Percentiles rank a stretch among this genome's conserved stretches.
These are phyloP conservation scores for Eubasilissa regina DNA, from an alignment of 1,140 invertebrate species.

Conservation along the genomic window DNA sequence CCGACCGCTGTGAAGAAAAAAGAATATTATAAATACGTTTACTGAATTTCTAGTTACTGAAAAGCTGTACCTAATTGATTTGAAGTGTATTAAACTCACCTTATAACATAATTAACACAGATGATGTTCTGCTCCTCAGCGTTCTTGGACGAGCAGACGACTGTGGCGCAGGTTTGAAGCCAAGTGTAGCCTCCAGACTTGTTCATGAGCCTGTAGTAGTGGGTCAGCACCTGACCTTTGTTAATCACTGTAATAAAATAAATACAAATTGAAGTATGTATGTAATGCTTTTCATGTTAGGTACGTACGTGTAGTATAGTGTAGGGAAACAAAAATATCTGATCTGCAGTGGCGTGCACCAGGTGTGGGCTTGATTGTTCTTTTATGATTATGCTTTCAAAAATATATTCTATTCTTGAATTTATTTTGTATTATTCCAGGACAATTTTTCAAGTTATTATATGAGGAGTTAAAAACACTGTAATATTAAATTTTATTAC, in stretches of 20 bases:
- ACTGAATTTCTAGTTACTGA: neutral
- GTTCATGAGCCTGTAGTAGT: slow-evolving; percentile 96
- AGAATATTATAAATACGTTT: neutral
- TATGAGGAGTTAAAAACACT: too few species aligned
- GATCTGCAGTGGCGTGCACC: too few species aligned
- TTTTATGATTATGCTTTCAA: too few species aligned
- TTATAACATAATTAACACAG: slow-evolving; percentile 95
- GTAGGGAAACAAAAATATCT: too few species aligned
- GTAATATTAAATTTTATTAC: too few species aligned
- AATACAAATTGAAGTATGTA: neutral
- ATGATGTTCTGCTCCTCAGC: slow-evolving; percentile 97
- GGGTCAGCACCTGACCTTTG: slow-evolving; percentile 96
- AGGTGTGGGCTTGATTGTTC: too few species aligned
- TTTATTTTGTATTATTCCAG: too few species aligned
- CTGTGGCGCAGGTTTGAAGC: slow-evolving; percentile 96
- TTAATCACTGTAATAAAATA: slow-evolving; percentile 86
- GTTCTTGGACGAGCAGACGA: slow-evolving; percentile 95
- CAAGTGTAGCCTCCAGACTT: slow-evolving; percentile 96
- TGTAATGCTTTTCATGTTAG: neutral
- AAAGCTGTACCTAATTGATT: too few species aligned
- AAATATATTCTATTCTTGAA: too few species aligned
- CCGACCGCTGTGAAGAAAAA: slow-evolving; percentile 80
- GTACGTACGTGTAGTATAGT: too few species aligned
- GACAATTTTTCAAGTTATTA: too few species aligned
- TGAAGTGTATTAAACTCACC: slow-evolving; percentile 72